Evolutionary conservation across 2,888 invertebrate species (phyloP).

Genomic region (Sinodicranocentrus sp.): DNA sequence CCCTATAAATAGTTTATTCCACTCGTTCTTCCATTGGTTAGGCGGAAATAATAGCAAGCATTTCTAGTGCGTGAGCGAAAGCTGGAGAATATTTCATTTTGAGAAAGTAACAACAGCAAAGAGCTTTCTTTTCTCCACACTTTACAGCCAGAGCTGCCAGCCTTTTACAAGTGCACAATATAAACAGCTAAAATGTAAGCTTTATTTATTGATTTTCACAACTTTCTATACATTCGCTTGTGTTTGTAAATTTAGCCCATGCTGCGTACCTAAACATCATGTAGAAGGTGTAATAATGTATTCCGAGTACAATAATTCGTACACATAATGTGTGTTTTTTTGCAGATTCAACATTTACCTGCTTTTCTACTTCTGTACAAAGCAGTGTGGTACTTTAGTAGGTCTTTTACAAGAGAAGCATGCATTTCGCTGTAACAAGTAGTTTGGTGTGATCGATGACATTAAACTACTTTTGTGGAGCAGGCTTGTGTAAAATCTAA

Average conservation of each 20-base stretch:
- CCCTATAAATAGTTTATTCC: background rate
- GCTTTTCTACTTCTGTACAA: background rate
- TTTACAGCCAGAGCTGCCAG: too few relatives aligned
- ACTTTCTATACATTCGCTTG: background rate
- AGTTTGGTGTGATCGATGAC: constrained; percentile 53
- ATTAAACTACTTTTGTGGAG: constrained; percentile 46
- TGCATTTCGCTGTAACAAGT: constrained; percentile 47
- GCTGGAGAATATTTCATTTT: too few relatives aligned
- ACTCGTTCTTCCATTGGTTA: background rate
- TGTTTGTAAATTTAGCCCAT: constrained; percentile 5
- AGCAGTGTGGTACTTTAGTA: background rate
- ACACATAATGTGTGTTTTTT: constrained; percentile 19
- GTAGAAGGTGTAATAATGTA: background rate
- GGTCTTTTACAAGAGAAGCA: background rate
- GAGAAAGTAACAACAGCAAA: too few relatives aligned
- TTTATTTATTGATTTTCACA: constrained; percentile 55
- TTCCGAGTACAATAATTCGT: background rate
- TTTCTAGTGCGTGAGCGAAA: too few relatives aligned
- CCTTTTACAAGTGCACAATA: background rate
- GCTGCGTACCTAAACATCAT: constrained; percentile 1
- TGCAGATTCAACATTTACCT: constrained; percentile 15
- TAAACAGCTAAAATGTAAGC: constrained; percentile 3
- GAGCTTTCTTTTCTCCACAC: too few relatives aligned
- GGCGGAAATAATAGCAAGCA: too few relatives aligned
- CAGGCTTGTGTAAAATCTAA: background rate